Evolutionary conservation across 1,140 invertebrate species (phyloP), one percentile per base, ranked within the genome.

Genomic region (Caenorhabditis latens): DNA sequence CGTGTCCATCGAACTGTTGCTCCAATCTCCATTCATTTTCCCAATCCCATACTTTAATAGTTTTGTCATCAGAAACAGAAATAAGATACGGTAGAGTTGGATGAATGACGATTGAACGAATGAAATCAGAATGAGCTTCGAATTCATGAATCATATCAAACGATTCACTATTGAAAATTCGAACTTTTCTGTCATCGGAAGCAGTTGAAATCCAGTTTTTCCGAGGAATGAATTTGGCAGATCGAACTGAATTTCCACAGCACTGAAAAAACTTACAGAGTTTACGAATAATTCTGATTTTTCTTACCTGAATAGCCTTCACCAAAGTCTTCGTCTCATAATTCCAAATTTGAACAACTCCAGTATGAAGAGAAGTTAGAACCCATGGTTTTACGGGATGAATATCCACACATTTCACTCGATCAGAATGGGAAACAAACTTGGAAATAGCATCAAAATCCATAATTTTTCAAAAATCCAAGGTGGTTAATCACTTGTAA

Each of bases 41-140:
- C 98, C 98, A 99, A 93, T 99, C 99, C 98, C 98, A 99, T 40
- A 99, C 93, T 93, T 99, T 99, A 71, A 99, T 99, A 40, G 97
- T 93, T 96, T 99, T 97, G 92, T 99, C 98, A 95, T 99, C 97
- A 94, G 97, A 98, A 92, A 97, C 97, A 4, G 97, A 99, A 7
- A 99, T 94, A 88, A 99, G 95, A 93, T 97, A 98, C 0, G 98
- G 97, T 91, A 99, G 97, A 71, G 97, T 97, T 11, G 98, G 98
- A 94, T 99, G 98, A 13, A 99, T 95, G 11, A 96, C 96, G 92
- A 99, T 98, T 90, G 96, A 97, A 88, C 98, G 94, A 19, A 99
- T 95, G 94, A 99, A 99, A 93, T 99, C 98, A 13, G 97, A 98
- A 93, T 99, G 98, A 8, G 98, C 98, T 93, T 99, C 98, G 93